These are phyloP conservation scores for Scalopus aquaticus DNA, from an alignment of 2,113 vertebrate genomes.

Conservation along the genomic window DNA sequence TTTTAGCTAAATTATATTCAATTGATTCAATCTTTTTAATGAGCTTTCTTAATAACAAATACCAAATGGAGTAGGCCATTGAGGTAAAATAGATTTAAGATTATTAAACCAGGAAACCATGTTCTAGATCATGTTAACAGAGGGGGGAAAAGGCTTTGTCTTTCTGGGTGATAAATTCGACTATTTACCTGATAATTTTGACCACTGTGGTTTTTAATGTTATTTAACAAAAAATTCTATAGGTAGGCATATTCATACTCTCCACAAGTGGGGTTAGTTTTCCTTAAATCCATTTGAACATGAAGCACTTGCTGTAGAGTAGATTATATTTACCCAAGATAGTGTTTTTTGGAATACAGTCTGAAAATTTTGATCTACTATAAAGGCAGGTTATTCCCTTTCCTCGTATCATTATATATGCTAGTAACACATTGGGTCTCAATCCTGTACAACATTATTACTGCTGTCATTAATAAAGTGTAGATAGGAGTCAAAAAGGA, in stretches of 20 bases:
- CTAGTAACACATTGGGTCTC: not conserved
- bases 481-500: not conserved
- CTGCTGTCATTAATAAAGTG: not conserved
- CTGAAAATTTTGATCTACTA: not conserved
- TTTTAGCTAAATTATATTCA: not conserved
- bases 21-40: not conserved
- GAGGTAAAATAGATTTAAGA: not conserved
- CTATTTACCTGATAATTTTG: not conserved
- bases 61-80: not conserved
- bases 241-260: not conserved
- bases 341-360: not conserved
- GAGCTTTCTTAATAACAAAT: not conserved
- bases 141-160: not conserved
- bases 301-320: not conserved
- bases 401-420: not conserved
- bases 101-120: not conserved
- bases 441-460: not conserved
- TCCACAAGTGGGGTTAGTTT: not conserved
- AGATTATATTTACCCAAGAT: not conserved
- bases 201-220: not conserved
- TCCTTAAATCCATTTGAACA: not conserved
- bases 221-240: conserved; percentile 13
- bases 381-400: not conserved
- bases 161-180: not conserved
- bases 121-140: not conserved